Evolutionary conservation across 2,888 invertebrate species (phyloP).

Genomic region (Physocephala rufipes): DNA sequence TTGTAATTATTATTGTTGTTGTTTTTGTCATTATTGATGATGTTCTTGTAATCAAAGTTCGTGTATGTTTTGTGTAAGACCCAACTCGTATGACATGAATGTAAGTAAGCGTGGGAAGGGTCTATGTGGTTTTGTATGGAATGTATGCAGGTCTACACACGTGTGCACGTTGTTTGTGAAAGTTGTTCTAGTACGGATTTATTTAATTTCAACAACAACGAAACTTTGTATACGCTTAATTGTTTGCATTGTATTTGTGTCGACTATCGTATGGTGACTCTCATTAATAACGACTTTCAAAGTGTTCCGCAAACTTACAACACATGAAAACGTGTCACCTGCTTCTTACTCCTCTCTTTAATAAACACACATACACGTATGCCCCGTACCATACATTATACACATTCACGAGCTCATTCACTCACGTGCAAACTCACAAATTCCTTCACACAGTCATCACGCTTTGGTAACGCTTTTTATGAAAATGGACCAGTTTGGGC

Average conservation of each 20-base stretch:
- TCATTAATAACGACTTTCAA: slow-evolving; percentile 31
- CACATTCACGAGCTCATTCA: neutral
- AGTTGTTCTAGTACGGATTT: neutral
- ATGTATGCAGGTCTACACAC: neutral
- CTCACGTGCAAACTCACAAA: neutral
- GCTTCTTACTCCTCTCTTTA: neutral
- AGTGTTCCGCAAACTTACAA: slow-evolving; percentile 22
- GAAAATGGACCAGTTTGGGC: too few relatives aligned
- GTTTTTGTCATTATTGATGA: too few relatives aligned
- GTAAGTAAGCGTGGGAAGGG: neutral
- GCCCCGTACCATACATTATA: too few relatives aligned
- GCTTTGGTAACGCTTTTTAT: neutral
- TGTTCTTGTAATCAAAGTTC: too few relatives aligned
- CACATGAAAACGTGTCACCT: neutral
- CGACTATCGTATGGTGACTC: neutral
- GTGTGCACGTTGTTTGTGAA: neutral
- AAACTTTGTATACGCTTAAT: neutral
- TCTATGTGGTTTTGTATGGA: neutral
- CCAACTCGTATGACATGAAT: neutral
- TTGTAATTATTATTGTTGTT: neutral
- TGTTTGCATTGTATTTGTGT: slow-evolving; percentile 20
- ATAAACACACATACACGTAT: neutral
- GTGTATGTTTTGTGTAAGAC: slow-evolving; percentile 4
- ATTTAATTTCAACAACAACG: slow-evolving; percentile 24
- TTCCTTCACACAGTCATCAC: neutral